These are phyloP conservation scores for Cirrhinus molitorella DNA, from an alignment of 2,797 vertebrate genomes.

Conservation along the genomic window DNA sequence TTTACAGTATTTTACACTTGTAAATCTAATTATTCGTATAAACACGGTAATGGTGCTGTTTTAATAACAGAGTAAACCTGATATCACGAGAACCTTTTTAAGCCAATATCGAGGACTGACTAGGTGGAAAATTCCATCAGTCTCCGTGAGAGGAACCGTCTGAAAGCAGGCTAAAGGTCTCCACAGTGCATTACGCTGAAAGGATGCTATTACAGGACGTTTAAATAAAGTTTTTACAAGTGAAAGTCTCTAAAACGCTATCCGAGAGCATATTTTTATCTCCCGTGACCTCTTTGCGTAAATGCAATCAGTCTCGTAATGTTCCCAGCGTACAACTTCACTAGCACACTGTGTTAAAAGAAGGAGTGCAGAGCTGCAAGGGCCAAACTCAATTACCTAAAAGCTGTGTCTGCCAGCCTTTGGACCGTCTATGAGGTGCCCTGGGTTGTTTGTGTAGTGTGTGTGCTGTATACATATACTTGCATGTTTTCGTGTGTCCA, in stretches of 20 bases:
- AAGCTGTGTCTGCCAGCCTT: slow-evolving; percentile 27
- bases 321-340: slow-evolving; percentile 12
- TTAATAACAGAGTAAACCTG: background rate
- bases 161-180: slow-evolving; percentile 5
- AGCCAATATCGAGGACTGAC: background rate
- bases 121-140: background rate
- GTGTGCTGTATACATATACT: slow-evolving; percentile 30
- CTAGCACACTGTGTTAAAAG: slow-evolving; percentile 21
- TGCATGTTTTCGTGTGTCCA: slow-evolving; percentile 35
- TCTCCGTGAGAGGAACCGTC: background rate
- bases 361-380: slow-evolving; percentile 35
- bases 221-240: slow-evolving; percentile 6
- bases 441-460: slow-evolving; percentile 30
- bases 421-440: slow-evolving; percentile 15
- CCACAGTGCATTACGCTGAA: background rate
- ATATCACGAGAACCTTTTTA: background rate
- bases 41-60: background rate
- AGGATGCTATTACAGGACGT: background rate
- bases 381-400: slow-evolving; percentile 50
- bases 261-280: slow-evolving; percentile 3
- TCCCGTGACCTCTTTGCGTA: slow-evolving; percentile 23
- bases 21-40: background rate
- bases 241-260: slow-evolving; percentile 20
- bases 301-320: slow-evolving; percentile 9
- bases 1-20: background rate